Evolutionary conservation across 2,797 vertebrate species (phyloP).

Genomic region (Takifugu rubripes): DNA sequence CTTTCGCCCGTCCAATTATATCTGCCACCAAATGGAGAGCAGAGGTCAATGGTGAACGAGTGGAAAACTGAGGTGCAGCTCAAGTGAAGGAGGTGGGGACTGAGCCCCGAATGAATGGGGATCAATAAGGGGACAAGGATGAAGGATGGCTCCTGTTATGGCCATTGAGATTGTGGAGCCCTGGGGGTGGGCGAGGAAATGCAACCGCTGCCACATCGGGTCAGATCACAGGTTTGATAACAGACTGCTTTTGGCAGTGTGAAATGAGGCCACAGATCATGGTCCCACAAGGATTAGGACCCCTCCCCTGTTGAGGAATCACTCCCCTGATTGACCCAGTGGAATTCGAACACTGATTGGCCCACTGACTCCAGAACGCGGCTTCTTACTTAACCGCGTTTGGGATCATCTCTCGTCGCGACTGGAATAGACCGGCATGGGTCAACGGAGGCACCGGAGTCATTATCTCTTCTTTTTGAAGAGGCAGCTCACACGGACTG

Average conservation of each 20-base stretch:
- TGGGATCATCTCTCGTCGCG: constrained; percentile 50
- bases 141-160: constrained; percentile 56
- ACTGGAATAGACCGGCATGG: constrained; percentile 71
- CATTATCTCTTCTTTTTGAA: constrained; percentile 67
- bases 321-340: constrained; percentile 37
- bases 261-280: constrained; percentile 29
- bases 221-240: constrained; percentile 56
- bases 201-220: constrained; percentile 47
- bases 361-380: constrained; percentile 31
- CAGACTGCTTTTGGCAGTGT: constrained; percentile 49
- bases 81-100: constrained; percentile 10
- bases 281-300: constrained; percentile 36
- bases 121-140: constrained; percentile 57
- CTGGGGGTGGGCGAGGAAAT: constrained; percentile 39
- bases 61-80: neutral
- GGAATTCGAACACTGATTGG: constrained; percentile 39
- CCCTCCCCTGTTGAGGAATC: constrained; percentile 34
- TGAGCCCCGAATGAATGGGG: constrained; percentile 42
- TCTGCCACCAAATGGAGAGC: constrained; percentile 41
- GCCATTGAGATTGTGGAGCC: constrained; percentile 42
- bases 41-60: constrained; percentile 31
- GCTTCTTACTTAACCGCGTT: constrained; percentile 66
- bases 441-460: constrained; percentile 63
- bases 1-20: constrained; percentile 39
- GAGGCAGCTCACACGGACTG: constrained; percentile 41